Base-by-base conservation (phyloP, 2,888 invertebrate species). In the Sclerodermus sp. region DNA sequence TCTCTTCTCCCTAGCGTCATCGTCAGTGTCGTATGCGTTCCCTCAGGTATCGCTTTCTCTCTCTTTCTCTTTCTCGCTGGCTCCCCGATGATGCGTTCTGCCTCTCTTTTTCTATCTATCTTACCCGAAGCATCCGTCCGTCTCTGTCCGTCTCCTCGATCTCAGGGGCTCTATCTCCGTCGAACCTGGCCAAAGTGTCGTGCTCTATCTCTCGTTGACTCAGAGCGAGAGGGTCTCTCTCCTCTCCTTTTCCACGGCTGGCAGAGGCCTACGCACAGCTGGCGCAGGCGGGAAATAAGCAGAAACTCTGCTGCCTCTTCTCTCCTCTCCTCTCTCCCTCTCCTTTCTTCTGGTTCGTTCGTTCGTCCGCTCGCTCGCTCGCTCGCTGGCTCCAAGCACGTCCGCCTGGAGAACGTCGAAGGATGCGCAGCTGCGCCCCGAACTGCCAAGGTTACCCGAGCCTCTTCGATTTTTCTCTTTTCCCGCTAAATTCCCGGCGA, bases 251-350 rank as follows among this genome's bases (percentile, higher is more conserved):
- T 40, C 32, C 14, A 42, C 46, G 51, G 47, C 31, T 51, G 51
- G 48, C 48, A 55, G 59, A 51, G 51, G 46, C 38, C 42, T 39
- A 47, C 45, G 57, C 60, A 62, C 68, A 68, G 68, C 67, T 66
- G 68, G 62, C 67, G 51, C 61, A 57, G 47, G 51, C 59, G 61
- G 64, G 65, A 62, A 66, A 63, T 60, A 62, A 62, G 57, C 58
- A 3, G 23, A 23, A n/a, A n/a, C n/a, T n/a, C n/a, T n/a, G n/a
- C n/a, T n/a, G n/a, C n/a, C n/a, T n/a, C n/a, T n/a, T n/a, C n/a
- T n/a, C n/a, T n/a, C n/a, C n/a, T n/a, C n/a, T n/a, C n/a, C n/a
- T n/a, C n/a, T n/a, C n/a, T n/a, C n/a, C n/a, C n/a, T n/a, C n/a
- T n/a, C n/a, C n/a, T n/a, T n/a, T n/a, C n/a, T n/a, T n/a, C n/a